Percentiles rank a stretch among this genome's conserved stretches.
phyloP scores from a whole-genome alignment of 2,113 vertebrate genomes.

The Amphilophus citrinellus region DNA sequence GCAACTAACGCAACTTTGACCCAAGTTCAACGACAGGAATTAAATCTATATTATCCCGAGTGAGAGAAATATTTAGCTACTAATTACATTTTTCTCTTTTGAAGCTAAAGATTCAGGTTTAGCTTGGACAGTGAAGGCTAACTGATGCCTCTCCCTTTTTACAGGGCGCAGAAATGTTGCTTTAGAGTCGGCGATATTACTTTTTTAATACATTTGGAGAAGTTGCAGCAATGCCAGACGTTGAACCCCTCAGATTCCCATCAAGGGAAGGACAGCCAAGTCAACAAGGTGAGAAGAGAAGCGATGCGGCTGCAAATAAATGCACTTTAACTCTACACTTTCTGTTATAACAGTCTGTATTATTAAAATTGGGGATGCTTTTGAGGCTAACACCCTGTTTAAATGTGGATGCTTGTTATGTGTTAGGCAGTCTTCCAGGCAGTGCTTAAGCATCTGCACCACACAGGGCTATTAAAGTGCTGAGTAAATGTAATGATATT shows the following conservation, averaged over 20 bases:
- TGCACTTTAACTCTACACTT: neutral
- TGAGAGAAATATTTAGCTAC: neutral
- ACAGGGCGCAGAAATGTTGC: neutral
- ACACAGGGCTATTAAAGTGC: neutral
- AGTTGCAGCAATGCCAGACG: constrained; percentile 65
- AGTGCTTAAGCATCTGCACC: constrained; percentile 9
- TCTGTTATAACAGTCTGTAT: neutral
- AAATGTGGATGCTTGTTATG: neutral
- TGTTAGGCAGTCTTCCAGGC: constrained; percentile 1
- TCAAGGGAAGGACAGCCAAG: constrained; percentile 59
- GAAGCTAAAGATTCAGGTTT: neutral
- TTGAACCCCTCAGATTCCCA: constrained; percentile 70
- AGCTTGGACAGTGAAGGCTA: neutral
- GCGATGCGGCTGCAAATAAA: neutral
- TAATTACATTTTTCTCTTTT: neutral
- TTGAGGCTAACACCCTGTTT: neutral
- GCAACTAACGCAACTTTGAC: constrained; percentile 1
- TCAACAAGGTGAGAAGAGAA: constrained; percentile 65
- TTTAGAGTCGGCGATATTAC: neutral
- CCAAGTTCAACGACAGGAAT: neutral
- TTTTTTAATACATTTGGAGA: neutral
- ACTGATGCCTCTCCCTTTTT: neutral
- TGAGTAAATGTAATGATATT: neutral
- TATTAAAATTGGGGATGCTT: neutral
- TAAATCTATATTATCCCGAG: neutral